Base-by-base conservation (phyloP, 2,888 invertebrate genomes). In the Drosophila nr. perissopoda region DNA sequence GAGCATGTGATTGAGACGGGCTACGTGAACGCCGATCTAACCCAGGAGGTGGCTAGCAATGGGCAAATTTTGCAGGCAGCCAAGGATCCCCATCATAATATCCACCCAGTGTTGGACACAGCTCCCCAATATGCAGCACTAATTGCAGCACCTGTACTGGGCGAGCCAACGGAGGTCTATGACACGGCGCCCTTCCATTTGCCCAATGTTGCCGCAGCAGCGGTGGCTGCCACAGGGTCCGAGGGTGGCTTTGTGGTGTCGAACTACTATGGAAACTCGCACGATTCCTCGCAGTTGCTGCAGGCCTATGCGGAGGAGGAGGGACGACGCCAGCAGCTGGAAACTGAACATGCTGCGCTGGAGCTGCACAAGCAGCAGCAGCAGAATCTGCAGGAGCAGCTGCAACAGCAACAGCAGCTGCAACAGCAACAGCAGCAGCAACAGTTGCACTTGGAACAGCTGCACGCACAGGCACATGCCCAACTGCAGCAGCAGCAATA, bases 11-110 rank as follows among this genome's bases (percentile, higher is more conserved):
- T 89, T 25, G 79, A 89, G 59, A 33, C 88, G 2, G 91, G 91
- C 38, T 92, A 92, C 58, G 89, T 89, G 2, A 91, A 91, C 52
- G 90, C 91, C 2, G 93, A 93, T 69, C 77, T 92, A 16, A 92
- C 92, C 8, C 92, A 92, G 65, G 90, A 93, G 69, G 92, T 92
- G 11, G 92, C 93, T 40, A 93, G 93, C 70, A 90, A 92, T 66
- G 93, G 93, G 0, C 93, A 93, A 77, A 92, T 93, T 29, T 70
- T 92, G 40, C 92, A 93, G 69, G 91, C 92, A 4, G 91, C 92
- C 53, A 89, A 92, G 77, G 83, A 93, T 86, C 74, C 91, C 36
- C 83, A 84, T 57, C 83, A 91, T 66, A 83, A 92, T 72, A 91
- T 91, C 29, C 91, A 92, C 81, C 84, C 92, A 18, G 82, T 91